phyloP scores from a whole-genome alignment of 2,113 vertebrate species.

The Bambusicola thoracicus region DNA sequence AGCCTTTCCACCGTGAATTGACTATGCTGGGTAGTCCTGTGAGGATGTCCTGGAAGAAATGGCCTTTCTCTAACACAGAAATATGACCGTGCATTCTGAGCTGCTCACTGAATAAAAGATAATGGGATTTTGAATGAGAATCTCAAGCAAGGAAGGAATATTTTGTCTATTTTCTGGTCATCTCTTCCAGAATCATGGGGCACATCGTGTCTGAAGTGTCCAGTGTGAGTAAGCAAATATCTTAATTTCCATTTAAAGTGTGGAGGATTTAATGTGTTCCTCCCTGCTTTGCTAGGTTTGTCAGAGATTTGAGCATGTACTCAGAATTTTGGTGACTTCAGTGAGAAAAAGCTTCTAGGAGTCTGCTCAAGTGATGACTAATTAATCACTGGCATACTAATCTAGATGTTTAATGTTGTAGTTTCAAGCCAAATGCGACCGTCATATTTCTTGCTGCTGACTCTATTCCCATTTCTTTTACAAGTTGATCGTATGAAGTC shows the following conservation, averaged over 20 bases:
- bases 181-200: neutral
- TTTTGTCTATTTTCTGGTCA: neutral
- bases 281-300: neutral
- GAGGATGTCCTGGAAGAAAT: neutral
- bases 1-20: neutral
- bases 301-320: accelerated
- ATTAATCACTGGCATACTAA: neutral
- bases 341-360: neutral
- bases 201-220: neutral
- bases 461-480: neutral
- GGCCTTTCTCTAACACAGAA: neutral
- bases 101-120: neutral
- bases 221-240: neutral
- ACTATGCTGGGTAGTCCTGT: neutral
- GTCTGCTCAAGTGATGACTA: neutral
- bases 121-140: neutral
- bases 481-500: neutral
- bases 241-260: neutral
- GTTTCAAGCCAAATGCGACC: neutral
- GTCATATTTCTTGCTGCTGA: neutral
- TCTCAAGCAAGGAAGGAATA: neutral
- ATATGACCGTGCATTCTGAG: neutral
- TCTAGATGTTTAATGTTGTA: neutral
- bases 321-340: neutral
- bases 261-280: neutral